Base-by-base conservation (phyloP, 2,113 vertebrate genomes). In the Laticauda laticaudata region DNA sequence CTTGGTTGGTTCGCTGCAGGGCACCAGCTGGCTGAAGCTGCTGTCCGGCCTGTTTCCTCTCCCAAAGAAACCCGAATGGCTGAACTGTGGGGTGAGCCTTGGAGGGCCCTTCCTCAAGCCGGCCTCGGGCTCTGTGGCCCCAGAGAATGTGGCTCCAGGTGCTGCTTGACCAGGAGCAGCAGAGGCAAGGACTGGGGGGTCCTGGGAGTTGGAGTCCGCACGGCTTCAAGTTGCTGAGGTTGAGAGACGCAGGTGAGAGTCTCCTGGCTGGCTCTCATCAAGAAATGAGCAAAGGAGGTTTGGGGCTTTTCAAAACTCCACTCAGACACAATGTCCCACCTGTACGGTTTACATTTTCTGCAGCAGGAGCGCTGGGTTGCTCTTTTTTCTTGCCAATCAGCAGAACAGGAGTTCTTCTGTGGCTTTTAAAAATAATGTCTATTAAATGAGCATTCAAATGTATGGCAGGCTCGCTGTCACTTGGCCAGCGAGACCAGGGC, bases 71-170 rank as follows among this genome's bases (percentile, higher is more conserved):
- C 43, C 48, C 20, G 88, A 24, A 34, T 9, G 93, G 90, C 88
- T 92, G 95, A 91, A 48, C 87, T 87, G 92, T 45, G 57, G 3
- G 51, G 90, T 93, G 95, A 88, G 93, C 88, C 94, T 95, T 81
- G 61, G 94, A 93, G 95, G 95, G 96, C 93, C 90, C 93, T 96
- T 69, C 93, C 95, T 96, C 93, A 95, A 55, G 57, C 90, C 23
- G 88, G 95, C 94, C 96, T 94, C 96, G 93, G 94, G 94, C 61
- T 92, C 97, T 93, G 95, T 95, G 94, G 96, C 94, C 94, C 95
- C 92, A 91, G 89, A 95, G 81, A 93, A 93, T 88, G 23, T 23
- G 34, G 34, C 45, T 5, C 45, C 43, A 3, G 81, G 7, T 4
- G 21, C 39, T 24, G 85, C 39, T 43, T 69, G 26, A 0, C 29